phyloP scores from a whole-genome alignment of 2,888 invertebrate species.

The Heliconius aoede region DNA sequence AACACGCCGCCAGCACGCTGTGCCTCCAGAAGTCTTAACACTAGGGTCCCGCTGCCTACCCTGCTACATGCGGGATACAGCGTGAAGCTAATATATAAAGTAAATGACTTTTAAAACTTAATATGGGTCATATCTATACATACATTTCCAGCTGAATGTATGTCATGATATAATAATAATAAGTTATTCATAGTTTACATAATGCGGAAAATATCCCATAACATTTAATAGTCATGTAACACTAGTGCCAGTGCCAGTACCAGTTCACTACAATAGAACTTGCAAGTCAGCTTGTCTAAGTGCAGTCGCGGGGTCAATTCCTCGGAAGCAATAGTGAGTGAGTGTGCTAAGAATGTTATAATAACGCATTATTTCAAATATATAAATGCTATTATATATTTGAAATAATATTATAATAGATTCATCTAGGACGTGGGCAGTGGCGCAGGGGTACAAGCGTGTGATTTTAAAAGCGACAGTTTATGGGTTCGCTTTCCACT shows the following conservation, averaged over 20 bases:
- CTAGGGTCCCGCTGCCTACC: no score
- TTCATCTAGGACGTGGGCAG: not conserved
- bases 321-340: conserved; percentile 21
- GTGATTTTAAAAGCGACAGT: no score
- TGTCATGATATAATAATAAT: conserved; percentile 13
- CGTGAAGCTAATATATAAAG: no score
- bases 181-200: conserved; percentile 24
- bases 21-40: no score
- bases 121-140: not conserved
- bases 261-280: conserved; percentile 34
- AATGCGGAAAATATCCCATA: conserved; percentile 29
- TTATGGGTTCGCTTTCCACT: no score
- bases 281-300: conserved; percentile 36
- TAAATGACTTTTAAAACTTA: no score
- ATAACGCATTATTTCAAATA: not conserved
- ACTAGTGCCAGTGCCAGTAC: not conserved
- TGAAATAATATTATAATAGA: not conserved
- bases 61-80: no score
- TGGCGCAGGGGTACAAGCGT: no score
- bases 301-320: conserved; percentile 28
- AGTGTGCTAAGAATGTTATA: conserved; percentile 5
- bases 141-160: not conserved
- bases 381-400: conserved; percentile 10
- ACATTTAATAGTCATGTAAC: conserved; percentile 31
- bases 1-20: no score